These are phyloP conservation scores for Catocala nupta DNA, from an alignment of 2,888 invertebrate genomes.

Conservation along the genomic window DNA sequence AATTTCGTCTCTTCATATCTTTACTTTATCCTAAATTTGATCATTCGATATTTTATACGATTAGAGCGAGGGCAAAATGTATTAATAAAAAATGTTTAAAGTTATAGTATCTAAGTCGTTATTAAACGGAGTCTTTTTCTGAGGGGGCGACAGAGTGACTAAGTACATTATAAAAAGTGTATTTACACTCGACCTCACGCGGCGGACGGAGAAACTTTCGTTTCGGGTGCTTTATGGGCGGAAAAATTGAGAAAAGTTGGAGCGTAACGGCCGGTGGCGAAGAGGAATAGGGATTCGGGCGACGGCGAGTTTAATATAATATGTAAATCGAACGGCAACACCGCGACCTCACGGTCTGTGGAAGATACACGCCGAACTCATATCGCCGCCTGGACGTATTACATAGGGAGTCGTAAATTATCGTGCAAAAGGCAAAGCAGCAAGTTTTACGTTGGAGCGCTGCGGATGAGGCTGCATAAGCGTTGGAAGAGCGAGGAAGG, in stretches of 20 bases:
- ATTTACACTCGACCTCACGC: constrained; percentile 86
- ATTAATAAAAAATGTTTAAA: constrained; percentile 17
- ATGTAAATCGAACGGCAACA: constrained; percentile 85
- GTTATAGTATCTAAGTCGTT: constrained; percentile 53
- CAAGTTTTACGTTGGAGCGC: constrained; percentile 75
- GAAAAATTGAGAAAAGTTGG: constrained; percentile 87
- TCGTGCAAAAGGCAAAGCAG: constrained; percentile 80
- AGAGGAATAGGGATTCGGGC: constrained; percentile 72
- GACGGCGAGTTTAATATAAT: constrained; percentile 85
- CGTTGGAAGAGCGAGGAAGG: constrained; percentile 79
- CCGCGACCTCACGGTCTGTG: constrained; percentile 78
- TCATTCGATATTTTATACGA: no score
- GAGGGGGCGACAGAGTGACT: constrained; percentile 77
- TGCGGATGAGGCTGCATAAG: constrained; percentile 73
- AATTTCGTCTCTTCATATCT: no score
- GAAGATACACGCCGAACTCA: constrained; percentile 77
- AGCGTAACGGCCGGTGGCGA: constrained; percentile 85
- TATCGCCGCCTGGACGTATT: constrained; percentile 82
- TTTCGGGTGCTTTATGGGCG: constrained; percentile 85
- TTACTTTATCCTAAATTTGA: no score
- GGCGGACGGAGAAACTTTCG: constrained; percentile 82
- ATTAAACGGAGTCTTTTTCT: constrained; percentile 75
- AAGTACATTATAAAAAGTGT: constrained; percentile 86
- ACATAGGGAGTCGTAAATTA: constrained; percentile 85
- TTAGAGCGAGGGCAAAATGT: background rate